These are phyloP conservation scores for Nomia melanderi DNA, from an alignment of 1,140 invertebrate species.

Conservation along the genomic window DNA sequence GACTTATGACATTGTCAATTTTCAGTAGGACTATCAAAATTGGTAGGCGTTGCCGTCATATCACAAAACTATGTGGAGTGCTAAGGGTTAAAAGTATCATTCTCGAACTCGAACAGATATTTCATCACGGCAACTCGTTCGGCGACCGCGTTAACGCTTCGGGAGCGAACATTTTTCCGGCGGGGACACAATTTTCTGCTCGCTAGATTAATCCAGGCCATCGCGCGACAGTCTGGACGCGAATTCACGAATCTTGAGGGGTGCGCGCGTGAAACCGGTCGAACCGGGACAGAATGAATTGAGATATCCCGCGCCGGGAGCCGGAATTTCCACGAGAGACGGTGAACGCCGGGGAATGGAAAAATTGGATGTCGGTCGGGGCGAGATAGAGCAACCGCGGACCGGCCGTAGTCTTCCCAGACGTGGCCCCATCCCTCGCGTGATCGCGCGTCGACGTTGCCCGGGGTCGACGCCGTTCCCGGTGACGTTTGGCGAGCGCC, in stretches of 20 bases:
- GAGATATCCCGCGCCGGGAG: constrained; percentile 7
- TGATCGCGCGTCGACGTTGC: constrained; percentile 12
- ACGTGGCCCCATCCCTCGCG: neutral
- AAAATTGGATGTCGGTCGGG: constrained; percentile 44
- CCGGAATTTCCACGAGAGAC: constrained; percentile 34
- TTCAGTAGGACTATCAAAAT: too few relatives aligned
- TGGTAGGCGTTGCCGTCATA: too few relatives aligned
- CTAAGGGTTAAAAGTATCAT: too few relatives aligned
- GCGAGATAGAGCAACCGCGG: constrained; percentile 31
- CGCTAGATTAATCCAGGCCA: neutral
- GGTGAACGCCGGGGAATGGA: constrained; percentile 30
- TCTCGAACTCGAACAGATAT: too few relatives aligned
- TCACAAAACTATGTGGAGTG: too few relatives aligned
- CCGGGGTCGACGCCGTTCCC: neutral
- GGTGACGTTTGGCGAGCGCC: constrained; percentile 64
- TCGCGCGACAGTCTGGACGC: neutral
- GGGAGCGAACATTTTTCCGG: too few relatives aligned
- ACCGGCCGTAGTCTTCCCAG: constrained; percentile 30
- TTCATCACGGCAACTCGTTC: too few relatives aligned
- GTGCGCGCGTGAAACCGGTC: neutral
- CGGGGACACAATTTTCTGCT: constrained; percentile 5
- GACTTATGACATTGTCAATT: too few relatives aligned
- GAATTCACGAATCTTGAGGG: neutral
- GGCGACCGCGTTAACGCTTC: too few relatives aligned
- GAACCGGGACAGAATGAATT: too few relatives aligned